Evolutionary conservation across 2,888 invertebrate genomes (phyloP), one percentile per base, ranked within the genome.

Genomic region (Andrena praecox): DNA sequence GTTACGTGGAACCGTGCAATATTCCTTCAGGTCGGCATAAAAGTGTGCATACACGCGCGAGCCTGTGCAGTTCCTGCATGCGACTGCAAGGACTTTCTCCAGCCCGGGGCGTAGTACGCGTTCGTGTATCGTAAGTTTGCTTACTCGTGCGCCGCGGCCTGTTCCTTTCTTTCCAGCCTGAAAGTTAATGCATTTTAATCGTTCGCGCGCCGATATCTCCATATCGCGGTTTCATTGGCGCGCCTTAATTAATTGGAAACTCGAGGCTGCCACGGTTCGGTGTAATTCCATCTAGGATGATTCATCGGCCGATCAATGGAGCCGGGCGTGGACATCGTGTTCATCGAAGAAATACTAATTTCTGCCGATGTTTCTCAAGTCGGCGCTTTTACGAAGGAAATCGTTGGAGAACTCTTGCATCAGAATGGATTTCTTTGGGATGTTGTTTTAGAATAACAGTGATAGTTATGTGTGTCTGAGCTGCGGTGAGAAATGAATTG

Each of bases 1-100:
- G 82, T 88, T 89, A 86, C 81, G 88, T 77, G 89, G 88, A 85
- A 86, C 79, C 86, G 80, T 80, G 86, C 88, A 69, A 79, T 85
- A 87, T 88, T 83, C 77, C 64, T 56, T 27, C 77, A 8, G 62
- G 70, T 73, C 62, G 62, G 80, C 67, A 70, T 56, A 77, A 87
- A 85, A 80, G 74, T 80, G 74, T 80, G 87, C 81, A 82, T 31
- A 71, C 70, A 70, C 52, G 63, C 84, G 83, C 56, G 76, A 54
- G 35, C 72, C 76, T 71, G 75, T 86, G 79, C 84, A 80, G 81
- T 81, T 84, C 71, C 80, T 80, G 77, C 68, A 70, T 60, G 42
- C 66, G 72, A 52, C 70, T 59, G 52, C 31, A 35, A 72, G 77
- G 72, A 89, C 89, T 89, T 89, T 89, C 89, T 89, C 89, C 80